Conservation (phyloP, 2,888 invertebrate genomes). For the Matsumyia berberina region DNA sequence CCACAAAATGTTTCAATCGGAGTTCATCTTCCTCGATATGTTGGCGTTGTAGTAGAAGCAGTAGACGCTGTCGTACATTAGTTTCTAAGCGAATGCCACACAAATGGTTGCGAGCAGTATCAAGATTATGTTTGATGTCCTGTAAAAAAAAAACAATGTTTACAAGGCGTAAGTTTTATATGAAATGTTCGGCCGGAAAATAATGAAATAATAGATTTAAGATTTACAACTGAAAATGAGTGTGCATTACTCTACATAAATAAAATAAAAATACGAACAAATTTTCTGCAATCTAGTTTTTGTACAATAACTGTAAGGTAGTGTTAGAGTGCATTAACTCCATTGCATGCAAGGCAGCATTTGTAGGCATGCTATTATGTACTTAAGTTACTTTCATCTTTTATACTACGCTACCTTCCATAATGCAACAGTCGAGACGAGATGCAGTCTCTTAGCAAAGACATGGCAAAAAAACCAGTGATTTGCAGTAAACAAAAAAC, state of each 20-base stretch:
- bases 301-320: not conserved
- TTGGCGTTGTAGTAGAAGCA: slow-evolving; percentile 83
- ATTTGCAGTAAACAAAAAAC: no score
- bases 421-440: no score
- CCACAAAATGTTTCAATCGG: slow-evolving; percentile 83
- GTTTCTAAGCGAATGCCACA: slow-evolving; percentile 83
- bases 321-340: no score
- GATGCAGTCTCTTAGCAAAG: no score
- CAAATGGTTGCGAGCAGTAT: slow-evolving; percentile 82
- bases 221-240: slow-evolving; percentile 40
- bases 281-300: not conserved
- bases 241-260: slow-evolving; percentile 14
- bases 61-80: slow-evolving; percentile 82
- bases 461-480: no score
- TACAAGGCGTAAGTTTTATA: not conserved
- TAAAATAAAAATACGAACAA: not conserved
- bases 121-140: slow-evolving; percentile 84
- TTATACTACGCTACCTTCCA: no score
- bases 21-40: slow-evolving; percentile 84
- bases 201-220: slow-evolving; percentile 1
- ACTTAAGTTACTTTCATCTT: no score
- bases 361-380: no score
- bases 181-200: not conserved
- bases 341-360: no score
- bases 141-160: slow-evolving; percentile 69